Evolutionary conservation across 1,140 invertebrate genomes (phyloP), one percentile per base, ranked within the genome.

Genomic region (Pseudomyrmex dendroicus): DNA sequence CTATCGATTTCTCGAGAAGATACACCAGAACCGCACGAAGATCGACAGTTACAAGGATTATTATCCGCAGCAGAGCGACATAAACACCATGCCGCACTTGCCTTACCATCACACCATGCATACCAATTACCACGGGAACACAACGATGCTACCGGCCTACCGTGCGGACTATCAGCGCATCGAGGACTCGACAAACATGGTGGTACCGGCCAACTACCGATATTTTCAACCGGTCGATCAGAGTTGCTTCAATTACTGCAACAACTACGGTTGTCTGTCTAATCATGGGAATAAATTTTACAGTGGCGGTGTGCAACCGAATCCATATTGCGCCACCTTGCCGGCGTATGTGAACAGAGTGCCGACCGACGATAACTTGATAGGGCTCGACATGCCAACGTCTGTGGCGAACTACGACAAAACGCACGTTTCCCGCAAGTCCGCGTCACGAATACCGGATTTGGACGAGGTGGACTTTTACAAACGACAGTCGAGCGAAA

Each of bases 381-480:
- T 97, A 76, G 97, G 97, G 91, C 92, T 97, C 17, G 97, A 97
- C 67, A 92, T 95, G 12, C 95, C 95, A 1, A 93, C 93, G 70
- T 92, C 61, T 89, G 84, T 91, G 5, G 52, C 73, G 1, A 89
- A 82, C 83, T 90, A 90, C 9, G 90, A 94, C 0, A 92, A 90
- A 44, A 10, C 86, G 0, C 83, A 90, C 20, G 86, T 85, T 82
- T 44, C 35, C 0, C 87, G 86, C 3, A 92, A 91, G 64, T 1
- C 73, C 7, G 35, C 73, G 0, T 77, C 85, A 0, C 76, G 77
- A 57, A 89, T 70, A 77, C 59, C 86, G 1, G 88, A 91, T 13
- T 83, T 87, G 9, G 92, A 94, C 17, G 90, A 92, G 22, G 62
- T 91, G 3, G 92, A 92, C 48, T 86, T 85, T 4, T 86, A 85